Base-by-base conservation (phyloP, 64 coral and sea anemone species). In the Dendronephthya gigantea region DNA sequence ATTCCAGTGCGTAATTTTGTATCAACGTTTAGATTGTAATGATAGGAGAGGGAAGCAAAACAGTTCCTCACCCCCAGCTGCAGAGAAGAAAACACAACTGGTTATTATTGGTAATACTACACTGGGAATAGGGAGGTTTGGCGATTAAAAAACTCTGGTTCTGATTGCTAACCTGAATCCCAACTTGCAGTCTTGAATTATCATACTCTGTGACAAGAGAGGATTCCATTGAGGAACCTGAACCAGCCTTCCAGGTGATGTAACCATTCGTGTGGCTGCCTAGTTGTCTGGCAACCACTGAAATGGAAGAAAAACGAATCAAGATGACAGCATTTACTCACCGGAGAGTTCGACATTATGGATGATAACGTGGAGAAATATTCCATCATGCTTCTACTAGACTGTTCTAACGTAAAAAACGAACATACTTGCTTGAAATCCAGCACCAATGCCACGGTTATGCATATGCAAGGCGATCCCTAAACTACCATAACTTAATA, bases 201-300 rank as follows among this genome's bases (percentile, higher is more conserved):
- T 98, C 83, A 55, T 90, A 91, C 40, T 98, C 95, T 82, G 87
- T 84, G 6, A 98, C 86, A 47, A 98, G 9, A 10, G 92, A 91
- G 0, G 95, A 88, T 40, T 91, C 93, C 95, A 98, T 93, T 6
- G 91, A 93, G 14, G 95, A 92, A n/a, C 88, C 86, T 35, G 87
- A 66, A 37, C 95, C 95, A 31, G 70, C 82, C 25, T 83, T 87
- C 87, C 90, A 89, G 0, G 95, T 98, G 51, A 98, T 48, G 56
- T 91, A 98, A 10, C 95, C 95, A 32, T 88, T 84, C 13, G 90
- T 92, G 25, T 93, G 87, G 34, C 86, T 98, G 19, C 86, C 90
- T 12, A 98, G 88, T 62, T 98, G 95, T 12, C 92, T 39, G 25
- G 92, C 92, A 51, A 98, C 65, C 95, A 92, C 95, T 96, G 39